A percentile compares a stretch with the other conserved stretches of the same genome.
phyloP scores from a whole-genome alignment of 2,888 invertebrate genomes.

The Acanthosoma haemorrhoidale region DNA sequence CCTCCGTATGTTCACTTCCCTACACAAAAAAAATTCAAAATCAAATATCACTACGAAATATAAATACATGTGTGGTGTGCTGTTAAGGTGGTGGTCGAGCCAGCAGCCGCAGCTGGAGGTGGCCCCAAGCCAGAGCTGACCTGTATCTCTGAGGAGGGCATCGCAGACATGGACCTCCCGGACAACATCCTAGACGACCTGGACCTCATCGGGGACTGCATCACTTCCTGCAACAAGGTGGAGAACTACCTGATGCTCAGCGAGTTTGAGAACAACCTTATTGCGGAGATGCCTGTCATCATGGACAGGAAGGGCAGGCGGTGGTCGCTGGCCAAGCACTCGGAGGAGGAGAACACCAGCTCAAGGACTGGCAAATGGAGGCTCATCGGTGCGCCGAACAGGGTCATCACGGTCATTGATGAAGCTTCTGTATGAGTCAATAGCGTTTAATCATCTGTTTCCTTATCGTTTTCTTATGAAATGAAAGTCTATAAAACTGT shows the following conservation, averaged over 20 bases:
- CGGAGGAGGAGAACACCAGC: conserved; percentile 42
- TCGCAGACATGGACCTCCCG: conserved; percentile 74
- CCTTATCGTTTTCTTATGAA: no score
- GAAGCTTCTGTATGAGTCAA: conserved; percentile 55
- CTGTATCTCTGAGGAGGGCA: conserved; percentile 79
- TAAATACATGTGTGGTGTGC: no score
- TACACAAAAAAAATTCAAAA: no score
- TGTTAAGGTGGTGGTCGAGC: conserved; percentile 40
- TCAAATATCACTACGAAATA: no score
- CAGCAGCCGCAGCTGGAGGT: conserved; percentile 52
- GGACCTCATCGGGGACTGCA: conserved; percentile 75
- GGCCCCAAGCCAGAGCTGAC: conserved; percentile 67
- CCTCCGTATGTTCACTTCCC: no score
- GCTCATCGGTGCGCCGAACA: conserved; percentile 49
- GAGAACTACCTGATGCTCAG: conserved; percentile 81
- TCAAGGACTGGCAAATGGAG: conserved; percentile 47
- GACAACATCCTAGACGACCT: conserved; percentile 72
- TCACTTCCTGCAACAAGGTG: conserved; percentile 79
- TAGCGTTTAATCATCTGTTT: not conserved
- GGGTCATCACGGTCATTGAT: conserved; percentile 72
- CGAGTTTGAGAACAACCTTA: conserved; percentile 78
- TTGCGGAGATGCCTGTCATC: conserved; percentile 69
- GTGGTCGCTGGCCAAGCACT: conserved; percentile 62
- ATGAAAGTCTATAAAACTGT: not conserved
- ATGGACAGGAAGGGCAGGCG: conserved; percentile 65